Conservation (phyloP, 2,797 vertebrate genomes). For the Lerista edwardsae region DNA sequence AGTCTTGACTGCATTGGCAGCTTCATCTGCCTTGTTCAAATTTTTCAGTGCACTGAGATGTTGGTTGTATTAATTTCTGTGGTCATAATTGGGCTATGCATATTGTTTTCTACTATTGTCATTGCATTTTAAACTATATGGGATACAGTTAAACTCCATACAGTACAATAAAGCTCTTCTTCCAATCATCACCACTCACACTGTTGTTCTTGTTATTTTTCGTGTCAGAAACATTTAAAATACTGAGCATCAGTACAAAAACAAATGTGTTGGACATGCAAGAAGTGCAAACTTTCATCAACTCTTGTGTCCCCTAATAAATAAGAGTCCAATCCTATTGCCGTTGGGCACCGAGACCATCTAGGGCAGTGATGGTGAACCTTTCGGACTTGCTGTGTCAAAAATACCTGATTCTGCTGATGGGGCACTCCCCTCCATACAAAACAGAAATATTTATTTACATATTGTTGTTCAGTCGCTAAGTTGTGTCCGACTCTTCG, state of each 20-base stretch:
- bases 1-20: background rate
- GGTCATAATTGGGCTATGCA: background rate
- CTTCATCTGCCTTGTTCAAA: background rate
- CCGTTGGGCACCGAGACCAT: background rate
- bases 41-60: background rate
- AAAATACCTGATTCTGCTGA: too few species aligned
- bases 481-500: too few species aligned
- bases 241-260: background rate
- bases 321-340: background rate
- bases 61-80: background rate
- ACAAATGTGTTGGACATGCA: background rate
- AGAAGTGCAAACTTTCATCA: background rate
- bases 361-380: too few species aligned
- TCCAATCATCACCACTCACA: conserved; percentile 27
- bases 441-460: too few species aligned
- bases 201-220: conserved; percentile 31
- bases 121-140: background rate
- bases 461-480: too few species aligned
- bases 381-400: too few species aligned
- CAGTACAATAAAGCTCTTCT: conserved; percentile 37
- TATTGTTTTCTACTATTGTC: background rate
- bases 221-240: conserved; percentile 24
- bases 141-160: background rate
- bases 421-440: too few species aligned
- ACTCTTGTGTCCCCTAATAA: background rate